A percentile compares a stretch with the other conserved stretches of the same genome.
phyloP scores from a whole-genome alignment of 1,140 invertebrate species.

The Drosophila sturtevanti region DNA sequence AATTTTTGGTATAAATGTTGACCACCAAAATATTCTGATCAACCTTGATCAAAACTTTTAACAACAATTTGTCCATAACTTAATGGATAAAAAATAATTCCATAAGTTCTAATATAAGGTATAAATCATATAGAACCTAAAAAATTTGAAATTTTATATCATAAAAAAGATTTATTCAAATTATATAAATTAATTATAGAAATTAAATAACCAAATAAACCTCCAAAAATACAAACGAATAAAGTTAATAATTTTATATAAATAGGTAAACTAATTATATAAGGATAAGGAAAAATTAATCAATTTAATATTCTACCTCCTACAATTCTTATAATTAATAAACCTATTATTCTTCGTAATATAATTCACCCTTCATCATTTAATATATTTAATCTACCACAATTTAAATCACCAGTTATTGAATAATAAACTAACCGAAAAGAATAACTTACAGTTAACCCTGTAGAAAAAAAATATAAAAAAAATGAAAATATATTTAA shows the following conservation, averaged over 20 bases:
- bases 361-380: conserved; percentile 83
- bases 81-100: conserved; percentile 50
- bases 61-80: conserved; percentile 54
- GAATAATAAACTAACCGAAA: conserved; percentile 85
- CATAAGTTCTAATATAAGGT: conserved; percentile 81
- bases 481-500: conserved; percentile 84
- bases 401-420: conserved; percentile 83
- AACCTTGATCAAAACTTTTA: conserved; percentile 83
- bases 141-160: conserved; percentile 79
- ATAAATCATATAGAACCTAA: conserved; percentile 82
- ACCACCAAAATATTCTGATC: conserved; percentile 83
- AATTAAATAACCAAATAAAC: conserved; percentile 79
- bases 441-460: conserved; percentile 84
- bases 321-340: conserved; percentile 84
- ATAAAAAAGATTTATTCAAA: conserved; percentile 78
- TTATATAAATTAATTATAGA: conserved; percentile 78
- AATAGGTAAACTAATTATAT: conserved; percentile 84
- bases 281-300: conserved; percentile 82
- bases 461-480: conserved; percentile 84
- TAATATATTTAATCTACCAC: conserved; percentile 82
- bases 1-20: conserved; percentile 76
- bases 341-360: conserved; percentile 83
- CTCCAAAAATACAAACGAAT: conserved; percentile 81
- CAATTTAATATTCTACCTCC: conserved; percentile 82
- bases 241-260: conserved; percentile 83